A percentile compares a stretch with the other conserved stretches of the same genome.
These are phyloP conservation scores for Nymphalis polychloros DNA, from an alignment of 2,888 invertebrate genomes.

Conservation along the genomic window DNA sequence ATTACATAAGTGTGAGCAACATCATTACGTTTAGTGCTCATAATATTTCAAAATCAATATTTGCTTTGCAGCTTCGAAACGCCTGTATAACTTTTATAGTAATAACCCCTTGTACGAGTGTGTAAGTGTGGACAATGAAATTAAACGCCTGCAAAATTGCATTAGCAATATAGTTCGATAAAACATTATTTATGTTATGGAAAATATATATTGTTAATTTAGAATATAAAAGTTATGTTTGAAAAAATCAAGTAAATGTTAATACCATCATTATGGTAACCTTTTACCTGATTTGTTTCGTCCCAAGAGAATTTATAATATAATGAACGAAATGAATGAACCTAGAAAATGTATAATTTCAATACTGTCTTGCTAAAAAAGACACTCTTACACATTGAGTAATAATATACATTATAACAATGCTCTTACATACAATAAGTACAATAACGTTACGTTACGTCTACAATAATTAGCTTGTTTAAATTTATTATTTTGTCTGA, in stretches of 20 bases:
- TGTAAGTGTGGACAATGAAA: background rate
- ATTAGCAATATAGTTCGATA: background rate
- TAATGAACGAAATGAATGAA: background rate
- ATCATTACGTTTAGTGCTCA: background rate
- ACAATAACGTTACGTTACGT: too few relatives aligned
- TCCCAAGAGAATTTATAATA: background rate
- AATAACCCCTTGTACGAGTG: background rate
- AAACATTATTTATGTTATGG: background rate
- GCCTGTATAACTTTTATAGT: background rate
- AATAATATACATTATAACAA: too few relatives aligned
- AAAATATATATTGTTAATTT: background rate
- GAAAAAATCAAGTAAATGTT: background rate
- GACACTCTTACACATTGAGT: too few relatives aligned
- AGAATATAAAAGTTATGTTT: too few relatives aligned
- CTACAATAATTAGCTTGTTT: too few relatives aligned
- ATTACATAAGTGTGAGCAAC: too few relatives aligned
- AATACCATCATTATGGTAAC: background rate
- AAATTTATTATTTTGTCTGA: too few relatives aligned
- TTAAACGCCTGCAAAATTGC: background rate
- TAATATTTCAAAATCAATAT: background rate
- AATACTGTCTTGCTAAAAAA: too few relatives aligned
- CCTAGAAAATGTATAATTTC: background rate
- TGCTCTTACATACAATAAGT: too few relatives aligned
- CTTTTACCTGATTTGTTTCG: background rate
- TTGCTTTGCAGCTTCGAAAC: background rate